phyloP scores from a whole-genome alignment of 2,888 invertebrate genomes.

The Ptychoptera contaminata region DNA sequence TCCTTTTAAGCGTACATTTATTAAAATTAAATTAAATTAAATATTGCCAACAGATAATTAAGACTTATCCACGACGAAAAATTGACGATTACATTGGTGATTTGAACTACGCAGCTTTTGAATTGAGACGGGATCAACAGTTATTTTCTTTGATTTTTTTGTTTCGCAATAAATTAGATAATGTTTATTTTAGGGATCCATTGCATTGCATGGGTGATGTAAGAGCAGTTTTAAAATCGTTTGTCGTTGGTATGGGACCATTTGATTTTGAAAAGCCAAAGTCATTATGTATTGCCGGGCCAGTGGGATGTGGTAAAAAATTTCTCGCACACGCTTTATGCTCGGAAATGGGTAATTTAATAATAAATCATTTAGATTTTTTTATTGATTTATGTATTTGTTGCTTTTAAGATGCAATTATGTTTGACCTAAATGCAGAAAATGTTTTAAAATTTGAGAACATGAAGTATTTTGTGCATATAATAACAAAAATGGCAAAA shows the following conservation, averaged over 20 bases:
- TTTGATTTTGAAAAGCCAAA: constrained; percentile 30
- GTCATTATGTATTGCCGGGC: constrained; percentile 51
- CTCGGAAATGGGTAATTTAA: constrained; percentile 36
- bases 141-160: not conserved
- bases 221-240: constrained; percentile 35
- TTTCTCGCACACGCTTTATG: constrained; percentile 53
- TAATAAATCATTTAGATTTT: not conserved
- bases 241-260: constrained; percentile 28
- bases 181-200: constrained; percentile 18
- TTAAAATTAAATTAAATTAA: no score
- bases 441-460: constrained; percentile 41
- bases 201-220: constrained; percentile 38
- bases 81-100: constrained; percentile 51
- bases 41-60: constrained; percentile 40
- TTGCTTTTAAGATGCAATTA: constrained; percentile 32
- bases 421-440: constrained; percentile 49
- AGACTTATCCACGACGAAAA: constrained; percentile 34
- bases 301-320: constrained; percentile 48
- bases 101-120: constrained; percentile 37
- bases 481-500: constrained; percentile 42
- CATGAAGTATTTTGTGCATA: constrained; percentile 42
- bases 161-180: not conserved
- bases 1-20: no score
- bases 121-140: constrained; percentile 17
- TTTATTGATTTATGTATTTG: not conserved